Evolutionary conservation across 1,140 invertebrate genomes (phyloP).

Genomic region (Listronotus oregonensis): DNA sequence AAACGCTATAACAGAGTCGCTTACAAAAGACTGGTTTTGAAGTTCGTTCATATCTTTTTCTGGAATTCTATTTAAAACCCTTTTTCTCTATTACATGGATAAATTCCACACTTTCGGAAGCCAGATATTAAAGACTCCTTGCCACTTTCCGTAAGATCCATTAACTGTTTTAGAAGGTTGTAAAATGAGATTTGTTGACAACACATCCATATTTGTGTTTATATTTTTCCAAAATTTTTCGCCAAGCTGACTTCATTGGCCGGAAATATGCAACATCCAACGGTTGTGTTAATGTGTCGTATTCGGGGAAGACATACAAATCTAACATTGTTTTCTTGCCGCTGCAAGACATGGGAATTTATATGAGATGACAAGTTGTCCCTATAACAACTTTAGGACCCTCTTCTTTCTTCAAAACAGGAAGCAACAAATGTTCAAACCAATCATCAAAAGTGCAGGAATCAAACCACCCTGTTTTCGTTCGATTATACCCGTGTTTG

Average conservation of each 20-base stretch:
- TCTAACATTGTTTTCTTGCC: not conserved
- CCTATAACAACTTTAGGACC: slow-evolving; percentile 1
- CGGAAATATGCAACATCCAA: not conserved
- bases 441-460: not conserved
- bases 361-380: not conserved
- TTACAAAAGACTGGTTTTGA: not conserved
- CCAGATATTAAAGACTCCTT: too few species aligned
- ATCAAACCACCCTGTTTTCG: not conserved
- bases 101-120: not conserved
- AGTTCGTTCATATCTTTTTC: not conserved
- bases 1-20: not conserved
- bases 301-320: not conserved
- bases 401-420: not conserved
- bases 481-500: slow-evolving; percentile 1
- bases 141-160: not conserved
- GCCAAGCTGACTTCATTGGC: not conserved
- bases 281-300: not conserved
- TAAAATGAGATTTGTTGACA: not conserved
- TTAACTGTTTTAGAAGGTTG: not conserved
- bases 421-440: not conserved
- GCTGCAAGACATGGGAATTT: not conserved
- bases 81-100: not conserved
- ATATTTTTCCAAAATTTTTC: not conserved
- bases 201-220: not conserved
- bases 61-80: not conserved